Evolutionary conservation across 1,140 invertebrate genomes (phyloP).

Genomic region (Trachymyrmex cornetzi): DNA sequence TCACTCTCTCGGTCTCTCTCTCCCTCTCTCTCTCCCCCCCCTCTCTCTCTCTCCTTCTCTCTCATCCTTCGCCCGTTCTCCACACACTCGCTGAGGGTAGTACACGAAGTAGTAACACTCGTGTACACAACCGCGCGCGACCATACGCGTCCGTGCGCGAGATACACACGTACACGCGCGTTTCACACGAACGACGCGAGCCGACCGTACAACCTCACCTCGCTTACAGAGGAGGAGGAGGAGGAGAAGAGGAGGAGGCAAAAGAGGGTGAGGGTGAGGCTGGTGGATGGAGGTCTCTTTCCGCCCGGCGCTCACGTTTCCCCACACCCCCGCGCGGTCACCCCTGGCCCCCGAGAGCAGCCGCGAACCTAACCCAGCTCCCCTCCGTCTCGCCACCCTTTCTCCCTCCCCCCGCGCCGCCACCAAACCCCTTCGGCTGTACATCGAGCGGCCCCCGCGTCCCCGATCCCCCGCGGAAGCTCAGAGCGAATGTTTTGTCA

Average conservation of each 20-base stretch:
- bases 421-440: slow-evolving; percentile 50
- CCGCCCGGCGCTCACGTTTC: slow-evolving; percentile 78
- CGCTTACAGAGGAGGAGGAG: slow-evolving; percentile 67
- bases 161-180: slow-evolving; percentile 72
- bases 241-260: slow-evolving; percentile 1
- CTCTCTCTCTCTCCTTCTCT: slow-evolving; percentile 58
- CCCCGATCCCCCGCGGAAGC: slow-evolving; percentile 77
- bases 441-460: slow-evolving; percentile 63
- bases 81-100: slow-evolving; percentile 74
- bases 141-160: slow-evolving; percentile 61
- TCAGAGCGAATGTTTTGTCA: slow-evolving; percentile 83
- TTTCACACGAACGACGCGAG: slow-evolving; percentile 65
- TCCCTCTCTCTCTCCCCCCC: slow-evolving; percentile 44
- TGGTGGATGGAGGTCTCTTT: slow-evolving; percentile 72
- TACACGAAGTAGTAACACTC: slow-evolving; percentile 72
- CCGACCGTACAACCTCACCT: slow-evolving; percentile 72
- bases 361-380: slow-evolving; percentile 75
- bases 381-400: slow-evolving; percentile 34
- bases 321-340: slow-evolving; percentile 72
- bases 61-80: slow-evolving; percentile 74
- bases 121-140: slow-evolving; percentile 74
- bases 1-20: slow-evolving; percentile 25
- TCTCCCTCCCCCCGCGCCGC: not conserved
- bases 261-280: slow-evolving; percentile 37
- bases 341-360: slow-evolving; percentile 67